Evolutionary conservation across 2,888 invertebrate species (phyloP).

Genomic region (Oeneis ivallda): DNA sequence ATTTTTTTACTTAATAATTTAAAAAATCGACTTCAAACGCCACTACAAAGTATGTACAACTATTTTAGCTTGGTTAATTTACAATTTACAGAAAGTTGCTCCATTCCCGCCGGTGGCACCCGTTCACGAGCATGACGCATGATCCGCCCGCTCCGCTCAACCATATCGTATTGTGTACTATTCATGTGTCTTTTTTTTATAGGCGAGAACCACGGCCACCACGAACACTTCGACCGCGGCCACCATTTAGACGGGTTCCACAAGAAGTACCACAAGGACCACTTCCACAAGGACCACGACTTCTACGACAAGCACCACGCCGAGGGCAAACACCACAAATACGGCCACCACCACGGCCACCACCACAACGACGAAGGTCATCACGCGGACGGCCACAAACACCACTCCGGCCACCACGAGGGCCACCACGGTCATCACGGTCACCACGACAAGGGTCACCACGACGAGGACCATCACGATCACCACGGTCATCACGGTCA

Average conservation of each 20-base stretch:
- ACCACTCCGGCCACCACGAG: conserved; percentile 89
- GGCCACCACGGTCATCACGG: conserved; percentile 90
- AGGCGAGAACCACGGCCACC: conserved; percentile 12
- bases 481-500: conserved; percentile 91
- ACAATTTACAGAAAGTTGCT: no score
- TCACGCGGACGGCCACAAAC: conserved; percentile 90
- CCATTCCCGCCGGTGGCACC: no score
- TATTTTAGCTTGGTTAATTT: no score
- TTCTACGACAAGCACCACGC: conserved; percentile 94
- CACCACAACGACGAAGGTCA: conserved; percentile 87
- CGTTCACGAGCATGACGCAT: no score
- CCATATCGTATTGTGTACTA: no score
- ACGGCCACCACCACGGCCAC: conserved; percentile 89
- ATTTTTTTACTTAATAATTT: no score
- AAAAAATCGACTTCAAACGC: no score
- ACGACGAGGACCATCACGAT: conserved; percentile 89
- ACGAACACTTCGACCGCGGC: conserved; percentile 13
- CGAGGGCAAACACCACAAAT: conserved; percentile 91
- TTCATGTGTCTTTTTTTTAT: neutral
- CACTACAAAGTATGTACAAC: no score
- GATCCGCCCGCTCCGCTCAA: no score
- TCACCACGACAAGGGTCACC: conserved; percentile 90
- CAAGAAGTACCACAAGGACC: conserved; percentile 91
- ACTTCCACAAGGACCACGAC: conserved; percentile 92
- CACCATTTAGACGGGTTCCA: conserved; percentile 15